phyloP scores from a whole-genome alignment of 1,140 invertebrate genomes.

The Musca domestica region DNA sequence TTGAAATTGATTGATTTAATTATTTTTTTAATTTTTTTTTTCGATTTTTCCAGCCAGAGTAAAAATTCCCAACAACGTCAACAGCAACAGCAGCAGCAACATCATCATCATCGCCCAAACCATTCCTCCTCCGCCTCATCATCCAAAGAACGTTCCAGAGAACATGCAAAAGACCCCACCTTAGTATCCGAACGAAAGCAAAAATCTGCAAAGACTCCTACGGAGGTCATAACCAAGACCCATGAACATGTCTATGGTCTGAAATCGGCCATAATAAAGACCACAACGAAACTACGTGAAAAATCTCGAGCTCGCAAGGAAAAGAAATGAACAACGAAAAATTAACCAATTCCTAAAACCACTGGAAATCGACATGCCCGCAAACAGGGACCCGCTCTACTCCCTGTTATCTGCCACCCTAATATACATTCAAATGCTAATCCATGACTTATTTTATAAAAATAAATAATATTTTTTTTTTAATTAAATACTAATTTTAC shows the following conservation, averaged over 20 bases:
- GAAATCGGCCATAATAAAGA: slow-evolving; percentile 13
- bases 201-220: slow-evolving; percentile 28
- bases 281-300: slow-evolving; percentile 19
- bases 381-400: too few relatives aligned
- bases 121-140: slow-evolving; percentile 40
- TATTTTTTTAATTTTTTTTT: neutral
- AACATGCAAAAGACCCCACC: too few relatives aligned
- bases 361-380: too few relatives aligned
- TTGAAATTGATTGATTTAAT: too few relatives aligned
- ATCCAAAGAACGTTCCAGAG: slow-evolving; percentile 35
- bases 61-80: slow-evolving; percentile 42
- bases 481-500: too few relatives aligned
- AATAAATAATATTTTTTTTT: too few relatives aligned
- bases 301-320: slow-evolving; percentile 4
- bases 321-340: neutral
- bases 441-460: too few relatives aligned
- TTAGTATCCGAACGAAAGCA: too few relatives aligned
- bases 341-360: too few relatives aligned
- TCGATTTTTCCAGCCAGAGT: slow-evolving; percentile 38
- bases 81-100: slow-evolving; percentile 23
- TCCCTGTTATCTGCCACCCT: slow-evolving; percentile 7
- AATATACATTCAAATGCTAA: neutral
- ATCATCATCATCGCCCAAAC: slow-evolving; percentile 12
- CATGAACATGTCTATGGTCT: slow-evolving; percentile 24
- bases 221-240: slow-evolving; percentile 47